Percentiles rank a stretch among this genome's conserved stretches.
These are phyloP conservation scores for Drosophila trapezifrons DNA, from an alignment of 1,140 invertebrate species.

Conservation along the genomic window DNA sequence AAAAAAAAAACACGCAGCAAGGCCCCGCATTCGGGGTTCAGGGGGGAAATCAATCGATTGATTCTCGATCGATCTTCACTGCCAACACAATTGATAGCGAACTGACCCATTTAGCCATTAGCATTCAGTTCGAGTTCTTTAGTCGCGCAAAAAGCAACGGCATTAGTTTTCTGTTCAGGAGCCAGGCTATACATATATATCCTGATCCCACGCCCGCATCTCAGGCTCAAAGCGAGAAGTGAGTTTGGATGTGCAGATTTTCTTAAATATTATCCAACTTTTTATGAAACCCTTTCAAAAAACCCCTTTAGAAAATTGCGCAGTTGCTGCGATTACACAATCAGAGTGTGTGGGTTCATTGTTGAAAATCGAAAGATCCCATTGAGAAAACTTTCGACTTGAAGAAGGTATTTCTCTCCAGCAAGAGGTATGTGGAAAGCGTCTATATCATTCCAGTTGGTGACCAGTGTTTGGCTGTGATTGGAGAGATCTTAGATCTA, in stretches of 20 bases:
- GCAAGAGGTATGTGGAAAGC: conserved; percentile 50
- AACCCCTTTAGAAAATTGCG: conserved; percentile 68
- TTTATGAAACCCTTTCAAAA: conserved; percentile 8
- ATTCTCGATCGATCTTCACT: conserved; percentile 54
- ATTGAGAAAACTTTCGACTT: conserved; percentile 10
- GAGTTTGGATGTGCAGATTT: conserved; percentile 18
- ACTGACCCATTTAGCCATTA: conserved; percentile 73
- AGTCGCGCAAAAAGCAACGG: conserved; percentile 70
- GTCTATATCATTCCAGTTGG: neutral
- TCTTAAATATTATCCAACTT: neutral
- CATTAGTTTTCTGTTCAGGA: conserved; percentile 54
- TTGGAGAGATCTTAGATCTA: neutral
- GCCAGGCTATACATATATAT: conserved; percentile 36
- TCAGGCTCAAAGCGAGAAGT: conserved; percentile 51
- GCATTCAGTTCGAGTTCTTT: conserved; percentile 66
- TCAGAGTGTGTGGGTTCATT: conserved; percentile 15
- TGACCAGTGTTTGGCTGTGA: conserved; percentile 6
- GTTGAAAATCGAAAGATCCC: conserved; percentile 21
- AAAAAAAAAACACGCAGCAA: conserved; percentile 17
- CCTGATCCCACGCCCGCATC: conserved; percentile 25
- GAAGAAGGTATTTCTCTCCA: conserved; percentile 5
- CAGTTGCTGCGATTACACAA: conserved; percentile 74
- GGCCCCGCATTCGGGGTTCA: conserved; percentile 8
- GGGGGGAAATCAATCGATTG: conserved; percentile 64
- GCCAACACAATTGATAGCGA: conserved; percentile 70